These are phyloP conservation scores for Bucorvus abyssinicus DNA, from an alignment of 2,797 vertebrate genomes.

Conservation along the genomic window DNA sequence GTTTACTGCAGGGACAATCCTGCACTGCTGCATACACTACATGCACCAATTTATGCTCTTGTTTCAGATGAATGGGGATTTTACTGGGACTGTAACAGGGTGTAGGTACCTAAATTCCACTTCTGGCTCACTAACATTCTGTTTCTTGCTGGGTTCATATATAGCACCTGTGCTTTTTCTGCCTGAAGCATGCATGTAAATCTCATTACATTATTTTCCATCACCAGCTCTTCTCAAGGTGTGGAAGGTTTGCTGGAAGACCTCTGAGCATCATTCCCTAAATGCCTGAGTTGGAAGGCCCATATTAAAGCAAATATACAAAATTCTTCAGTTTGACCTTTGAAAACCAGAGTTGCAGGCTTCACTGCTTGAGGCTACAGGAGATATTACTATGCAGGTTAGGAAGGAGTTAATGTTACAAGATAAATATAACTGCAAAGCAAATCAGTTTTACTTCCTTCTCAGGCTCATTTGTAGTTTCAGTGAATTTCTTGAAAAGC, in stretches of 20 bases:
- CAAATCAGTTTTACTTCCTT: background rate
- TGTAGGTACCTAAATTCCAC: background rate
- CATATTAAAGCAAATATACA: background rate
- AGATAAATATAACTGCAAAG: background rate
- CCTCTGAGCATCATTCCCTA: background rate
- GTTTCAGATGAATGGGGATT: background rate
- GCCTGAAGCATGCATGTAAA: background rate
- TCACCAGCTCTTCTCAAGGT: background rate
- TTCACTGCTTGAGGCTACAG: background rate
- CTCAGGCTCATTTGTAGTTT: background rate
- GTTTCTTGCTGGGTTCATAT: background rate
- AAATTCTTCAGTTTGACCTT: slow-evolving; percentile 2
- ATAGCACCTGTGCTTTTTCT: background rate
- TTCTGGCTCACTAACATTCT: background rate
- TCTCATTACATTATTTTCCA: background rate
- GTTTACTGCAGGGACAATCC: background rate
- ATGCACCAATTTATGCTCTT: background rate
- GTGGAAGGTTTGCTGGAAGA: background rate
- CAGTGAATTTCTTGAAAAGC: background rate
- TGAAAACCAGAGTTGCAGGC: slow-evolving; percentile 7
- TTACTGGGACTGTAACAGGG: background rate
- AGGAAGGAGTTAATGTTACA: background rate
- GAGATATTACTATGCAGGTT: background rate
- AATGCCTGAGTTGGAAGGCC: background rate
- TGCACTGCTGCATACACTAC: accelerated